Evolutionary conservation across 2,797 vertebrate species (phyloP).

Genomic region (Pseudochirops corinnae): DNA sequence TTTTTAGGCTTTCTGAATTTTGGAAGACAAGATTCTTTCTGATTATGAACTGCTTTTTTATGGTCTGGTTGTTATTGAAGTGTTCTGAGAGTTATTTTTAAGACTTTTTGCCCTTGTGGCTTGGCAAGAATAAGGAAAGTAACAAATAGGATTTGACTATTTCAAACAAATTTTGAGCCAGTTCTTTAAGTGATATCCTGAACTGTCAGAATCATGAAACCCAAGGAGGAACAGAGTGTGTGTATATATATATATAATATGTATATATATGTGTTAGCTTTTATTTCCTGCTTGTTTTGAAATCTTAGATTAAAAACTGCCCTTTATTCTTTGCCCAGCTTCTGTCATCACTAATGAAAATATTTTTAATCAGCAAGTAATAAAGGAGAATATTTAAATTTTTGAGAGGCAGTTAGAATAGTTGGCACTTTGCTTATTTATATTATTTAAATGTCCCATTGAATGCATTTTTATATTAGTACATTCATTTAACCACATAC

Average conservation of each 20-base stretch:
- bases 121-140: conserved; percentile 56
- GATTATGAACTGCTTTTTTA: conserved; percentile 51
- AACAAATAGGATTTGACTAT: conserved; percentile 52
- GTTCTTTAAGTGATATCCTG: conserved; percentile 30
- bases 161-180: not conserved
- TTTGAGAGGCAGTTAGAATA: conserved; percentile 18
- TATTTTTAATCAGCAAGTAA: conserved; percentile 16
- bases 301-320: not conserved
- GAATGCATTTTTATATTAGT: not conserved
- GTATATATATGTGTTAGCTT: not conserved
- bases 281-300: conserved; percentile 43
- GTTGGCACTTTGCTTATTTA: not conserved
- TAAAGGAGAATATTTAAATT: conserved; percentile 32
- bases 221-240: not conserved
- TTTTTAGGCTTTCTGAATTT: conserved; percentile 28
- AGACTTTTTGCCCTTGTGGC: conserved; percentile 58
- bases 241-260: too few species aligned
- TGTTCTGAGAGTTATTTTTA: conserved; percentile 58
- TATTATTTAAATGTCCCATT: conserved; percentile 27
- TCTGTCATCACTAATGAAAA: conserved; percentile 39
- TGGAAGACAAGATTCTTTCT: conserved; percentile 40
- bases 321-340: not conserved
- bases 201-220: not conserved
- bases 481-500: not conserved
- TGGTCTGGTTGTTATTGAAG: conserved; percentile 63